These are phyloP conservation scores for Otolemur garnettii DNA, from an alignment of 2,113 vertebrate genomes.

Conservation along the genomic window DNA sequence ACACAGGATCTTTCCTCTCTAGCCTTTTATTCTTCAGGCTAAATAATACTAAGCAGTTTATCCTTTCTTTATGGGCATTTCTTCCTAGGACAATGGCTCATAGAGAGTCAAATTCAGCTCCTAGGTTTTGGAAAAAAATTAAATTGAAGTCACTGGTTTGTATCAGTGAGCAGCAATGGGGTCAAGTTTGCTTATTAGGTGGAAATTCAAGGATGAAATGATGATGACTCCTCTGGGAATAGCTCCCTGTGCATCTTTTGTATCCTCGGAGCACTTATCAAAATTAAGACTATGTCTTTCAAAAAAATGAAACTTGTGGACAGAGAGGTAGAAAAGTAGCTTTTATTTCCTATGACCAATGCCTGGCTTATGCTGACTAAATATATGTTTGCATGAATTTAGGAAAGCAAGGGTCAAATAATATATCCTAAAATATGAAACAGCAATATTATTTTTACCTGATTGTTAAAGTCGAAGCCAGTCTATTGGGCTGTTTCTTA, in stretches of 20 bases:
- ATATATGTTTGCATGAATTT: background rate
- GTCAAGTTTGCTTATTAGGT: slow-evolving; percentile 4
- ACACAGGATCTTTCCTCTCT: background rate
- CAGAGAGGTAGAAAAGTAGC: background rate
- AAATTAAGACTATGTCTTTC: slow-evolving; percentile 9
- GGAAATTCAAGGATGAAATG: slow-evolving; percentile 28
- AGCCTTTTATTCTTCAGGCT: slow-evolving; percentile 13
- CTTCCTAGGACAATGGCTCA: slow-evolving; percentile 5
- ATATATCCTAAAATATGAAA: background rate
- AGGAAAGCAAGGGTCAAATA: slow-evolving; percentile 35
- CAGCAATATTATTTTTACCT: background rate
- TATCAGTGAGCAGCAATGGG: background rate
- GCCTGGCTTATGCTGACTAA: background rate
- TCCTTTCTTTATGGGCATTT: background rate
- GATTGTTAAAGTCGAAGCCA: background rate
- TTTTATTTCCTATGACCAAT: background rate
- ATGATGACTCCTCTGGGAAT: background rate
- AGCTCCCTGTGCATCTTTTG: background rate
- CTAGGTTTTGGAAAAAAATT: background rate
- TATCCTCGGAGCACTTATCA: slow-evolving; percentile 5
- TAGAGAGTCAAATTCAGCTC: background rate
- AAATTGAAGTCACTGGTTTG: slow-evolving; percentile 13
- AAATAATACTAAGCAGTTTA: background rate
- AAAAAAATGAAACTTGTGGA: background rate
- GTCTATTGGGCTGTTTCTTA: background rate